Evolutionary conservation across 2,113 vertebrate species (phyloP).

Genomic region (Neotragus moschatus): DNA sequence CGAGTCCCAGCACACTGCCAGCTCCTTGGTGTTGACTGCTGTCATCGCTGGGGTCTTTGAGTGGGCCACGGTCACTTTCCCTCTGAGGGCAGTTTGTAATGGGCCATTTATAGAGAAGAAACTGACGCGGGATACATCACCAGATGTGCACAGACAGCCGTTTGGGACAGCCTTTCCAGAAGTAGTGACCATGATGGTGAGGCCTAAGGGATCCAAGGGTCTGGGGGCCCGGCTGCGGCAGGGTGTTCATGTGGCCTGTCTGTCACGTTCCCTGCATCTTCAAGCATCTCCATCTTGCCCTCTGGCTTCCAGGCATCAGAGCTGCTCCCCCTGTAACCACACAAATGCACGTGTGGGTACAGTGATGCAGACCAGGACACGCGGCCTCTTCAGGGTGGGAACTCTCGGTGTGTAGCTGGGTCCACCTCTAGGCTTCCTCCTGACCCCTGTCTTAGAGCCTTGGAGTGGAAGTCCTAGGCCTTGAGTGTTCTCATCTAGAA

Average conservation of each 20-base stretch:
- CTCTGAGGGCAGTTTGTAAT: background rate
- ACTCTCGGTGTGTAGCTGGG: background rate
- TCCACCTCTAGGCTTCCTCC: background rate
- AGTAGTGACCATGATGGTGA: background rate
- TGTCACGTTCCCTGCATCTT: background rate
- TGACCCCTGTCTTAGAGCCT: background rate
- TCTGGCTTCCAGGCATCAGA: background rate
- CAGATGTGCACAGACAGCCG: background rate
- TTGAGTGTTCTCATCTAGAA: background rate
- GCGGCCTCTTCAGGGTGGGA: background rate
- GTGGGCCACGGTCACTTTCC: background rate
- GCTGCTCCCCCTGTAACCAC: background rate
- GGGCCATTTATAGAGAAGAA: background rate
- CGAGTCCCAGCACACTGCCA: background rate
- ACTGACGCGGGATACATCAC: background rate
- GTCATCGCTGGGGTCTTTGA: background rate
- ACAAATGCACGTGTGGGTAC: rapidly evolving
- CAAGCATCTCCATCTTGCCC: background rate
- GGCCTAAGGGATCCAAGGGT: background rate
- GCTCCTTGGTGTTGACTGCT: background rate
- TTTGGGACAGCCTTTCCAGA: background rate
- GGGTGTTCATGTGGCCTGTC: background rate
- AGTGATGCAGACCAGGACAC: rapidly evolving
- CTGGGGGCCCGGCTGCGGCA: rapidly evolving
- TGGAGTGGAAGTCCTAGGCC: too few species aligned